Evolutionary conservation across 1,140 invertebrate species (phyloP), one percentile per base, ranked within the genome.

Genomic region (Drosophila rufa): DNA sequence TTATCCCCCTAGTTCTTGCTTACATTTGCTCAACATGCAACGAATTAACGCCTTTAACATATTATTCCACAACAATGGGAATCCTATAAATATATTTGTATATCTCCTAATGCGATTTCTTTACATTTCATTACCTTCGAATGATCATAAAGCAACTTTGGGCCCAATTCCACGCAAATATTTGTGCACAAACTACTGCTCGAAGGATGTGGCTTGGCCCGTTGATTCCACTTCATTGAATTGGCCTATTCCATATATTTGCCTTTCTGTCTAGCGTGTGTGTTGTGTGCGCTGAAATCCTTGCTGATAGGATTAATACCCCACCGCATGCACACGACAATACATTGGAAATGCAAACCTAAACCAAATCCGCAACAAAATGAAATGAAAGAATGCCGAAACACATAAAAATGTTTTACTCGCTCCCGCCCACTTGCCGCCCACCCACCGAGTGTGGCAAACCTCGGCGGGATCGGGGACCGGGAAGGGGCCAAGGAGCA

Each of bases 261-360:
- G 36, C n/a, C 51, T 17, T 30, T n/a, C 22, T 38, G 22, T 43
- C 25, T 22, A 43, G 30, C 50, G 4, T 43, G 22, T 43, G 36
- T 62, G 17, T 25, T 62, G 22, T 40, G 50, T 17, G 27, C 19
- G 53, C 36, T 59, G 36, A 59, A 64, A 64, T 64, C 60, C 36
- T 42, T 64, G 19, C 60, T 42, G 53, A 64, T 59, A 42, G 51
- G 60, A 64, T 64, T 59, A 40, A 57, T 62, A 64, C 22, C 36
- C 17, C 22, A 15, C 53, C 36, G 51, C 51, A 42, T 22, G 27
- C 30, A 25, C 42, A 46, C 57, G 14, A 46, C 42, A 64, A 64
- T 3, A 58, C n/a, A 58, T 59, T 58, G 33, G n/a, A 11, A 59
- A 27, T 64, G 22, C 22, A 59, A 56, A 62, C 53, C 15, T 25